Percentiles rank a stretch among this genome's conserved stretches.
Evolutionary conservation across 1,140 invertebrate species (phyloP).

Genomic region (Maniola jurtina): DNA sequence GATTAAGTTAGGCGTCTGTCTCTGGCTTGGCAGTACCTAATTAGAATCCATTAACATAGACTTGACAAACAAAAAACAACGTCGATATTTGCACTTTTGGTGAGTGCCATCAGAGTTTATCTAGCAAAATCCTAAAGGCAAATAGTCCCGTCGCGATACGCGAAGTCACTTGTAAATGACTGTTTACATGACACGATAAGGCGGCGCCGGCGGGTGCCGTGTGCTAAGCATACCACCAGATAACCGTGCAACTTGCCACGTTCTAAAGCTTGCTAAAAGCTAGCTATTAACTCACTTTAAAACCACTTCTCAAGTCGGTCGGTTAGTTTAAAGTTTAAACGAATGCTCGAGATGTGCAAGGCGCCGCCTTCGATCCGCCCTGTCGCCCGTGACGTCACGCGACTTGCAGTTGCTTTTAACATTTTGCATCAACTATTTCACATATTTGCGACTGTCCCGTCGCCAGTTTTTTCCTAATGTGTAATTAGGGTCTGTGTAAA

Average conservation of each 20-base stretch:
- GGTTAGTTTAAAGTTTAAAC: slow-evolving; percentile 46
- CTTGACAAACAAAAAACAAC: slow-evolving; percentile 4
- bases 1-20: neutral
- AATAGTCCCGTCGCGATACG: slow-evolving; percentile 58
- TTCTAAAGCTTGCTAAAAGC: slow-evolving; percentile 68
- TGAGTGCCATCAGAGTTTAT: slow-evolving; percentile 48
- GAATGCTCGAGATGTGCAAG: slow-evolving; percentile 43
- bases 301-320: slow-evolving; percentile 53
- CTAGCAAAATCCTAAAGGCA: slow-evolving; percentile 63
- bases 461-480: slow-evolving; percentile 71
- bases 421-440: slow-evolving; percentile 68
- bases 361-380: slow-evolving; percentile 69
- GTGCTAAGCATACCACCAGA: slow-evolving; percentile 49
- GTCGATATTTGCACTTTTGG: slow-evolving; percentile 35
- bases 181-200: slow-evolving; percentile 71
- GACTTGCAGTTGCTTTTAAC: slow-evolving; percentile 51
- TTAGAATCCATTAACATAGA: slow-evolving; percentile 12
- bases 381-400: slow-evolving; percentile 72
- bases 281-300: slow-evolving; percentile 56
- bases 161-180: slow-evolving; percentile 64
- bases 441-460: slow-evolving; percentile 75
- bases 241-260: slow-evolving; percentile 51
- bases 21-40: neutral
- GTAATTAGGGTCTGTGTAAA: slow-evolving; percentile 66
- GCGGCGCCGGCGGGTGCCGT: slow-evolving; percentile 68